These are phyloP conservation scores for Condylostylus longicornis DNA, from an alignment of 1,140 invertebrate species.

Conservation along the genomic window DNA sequence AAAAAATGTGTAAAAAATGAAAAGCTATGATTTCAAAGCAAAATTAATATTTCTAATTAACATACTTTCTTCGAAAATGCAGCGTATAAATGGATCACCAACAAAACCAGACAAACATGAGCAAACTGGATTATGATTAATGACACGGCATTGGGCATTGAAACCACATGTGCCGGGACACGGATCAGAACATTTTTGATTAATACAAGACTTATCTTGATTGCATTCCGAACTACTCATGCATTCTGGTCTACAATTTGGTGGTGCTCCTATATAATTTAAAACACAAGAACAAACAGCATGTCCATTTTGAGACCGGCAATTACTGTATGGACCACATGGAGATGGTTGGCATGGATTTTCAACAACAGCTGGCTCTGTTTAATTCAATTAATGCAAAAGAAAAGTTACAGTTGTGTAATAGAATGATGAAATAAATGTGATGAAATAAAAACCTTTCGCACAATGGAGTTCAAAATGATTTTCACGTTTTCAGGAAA, in stretches of 20 bases:
- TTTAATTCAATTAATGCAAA: too few species aligned
- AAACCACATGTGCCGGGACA: conserved; percentile 57
- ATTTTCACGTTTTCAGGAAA: too few species aligned
- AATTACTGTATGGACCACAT: conserved; percentile 55
- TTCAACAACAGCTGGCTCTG: conserved; percentile 31
- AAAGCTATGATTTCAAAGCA: background rate
- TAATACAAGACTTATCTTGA: conserved; percentile 51
- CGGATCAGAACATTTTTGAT: conserved; percentile 60
- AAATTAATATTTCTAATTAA: conserved; percentile 7
- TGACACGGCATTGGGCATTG: conserved; percentile 54
- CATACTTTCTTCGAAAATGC: conserved; percentile 45
- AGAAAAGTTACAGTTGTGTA: too few species aligned
- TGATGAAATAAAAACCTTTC: too few species aligned
- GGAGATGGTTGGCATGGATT: conserved; percentile 52
- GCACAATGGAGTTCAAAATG: too few species aligned
- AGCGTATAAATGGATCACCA: conserved; percentile 59
- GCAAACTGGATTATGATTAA: conserved; percentile 65
- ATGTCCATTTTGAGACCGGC: conserved; percentile 44
- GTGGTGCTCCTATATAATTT: conserved; percentile 51
- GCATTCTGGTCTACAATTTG: conserved; percentile 58
- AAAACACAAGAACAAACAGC: conserved; percentile 55
- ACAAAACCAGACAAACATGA: conserved; percentile 48
- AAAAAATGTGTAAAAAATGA: background rate
- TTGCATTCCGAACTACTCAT: conserved; percentile 57
- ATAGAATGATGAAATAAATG: too few species aligned